These are phyloP conservation scores for Lepidocyrtoides sp. DNA, from an alignment of 2,888 invertebrate genomes.

Conservation along the genomic window DNA sequence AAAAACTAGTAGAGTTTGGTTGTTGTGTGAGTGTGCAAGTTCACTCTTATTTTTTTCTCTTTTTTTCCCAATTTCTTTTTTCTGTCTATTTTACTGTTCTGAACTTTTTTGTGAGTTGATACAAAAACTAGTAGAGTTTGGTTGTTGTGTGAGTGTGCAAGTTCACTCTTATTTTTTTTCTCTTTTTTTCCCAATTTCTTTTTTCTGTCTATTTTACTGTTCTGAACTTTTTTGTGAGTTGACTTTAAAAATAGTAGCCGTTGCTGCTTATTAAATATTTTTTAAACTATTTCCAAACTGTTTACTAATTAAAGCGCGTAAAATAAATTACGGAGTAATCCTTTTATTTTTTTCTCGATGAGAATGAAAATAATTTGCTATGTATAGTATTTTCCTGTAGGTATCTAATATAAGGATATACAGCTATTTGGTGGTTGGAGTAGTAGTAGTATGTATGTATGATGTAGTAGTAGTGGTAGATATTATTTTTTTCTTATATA, in stretches of 20 bases:
- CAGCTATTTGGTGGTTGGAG: background rate
- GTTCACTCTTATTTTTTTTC: slow-evolving; percentile 8
- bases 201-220: background rate
- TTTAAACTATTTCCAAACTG: background rate
- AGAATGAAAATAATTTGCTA: background rate
- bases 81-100: background rate
- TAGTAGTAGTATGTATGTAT: slow-evolving; percentile 2
- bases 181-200: background rate
- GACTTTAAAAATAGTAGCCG: slow-evolving; percentile 3
- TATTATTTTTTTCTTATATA: slow-evolving; percentile 14
- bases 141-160: slow-evolving; percentile 14
- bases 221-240: slow-evolving; percentile 18
- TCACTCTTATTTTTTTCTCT: background rate
- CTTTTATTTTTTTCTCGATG: background rate
- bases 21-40: slow-evolving; percentile 17
- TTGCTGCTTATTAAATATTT: background rate
- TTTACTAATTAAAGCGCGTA: background rate
- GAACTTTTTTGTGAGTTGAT: background rate
- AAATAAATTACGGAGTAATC: background rate
- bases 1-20: slow-evolving; percentile 3
- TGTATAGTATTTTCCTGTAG: background rate
- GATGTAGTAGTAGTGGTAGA: background rate
- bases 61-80: background rate
- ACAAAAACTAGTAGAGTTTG: background rate
- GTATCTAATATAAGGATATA: background rate